Base-by-base conservation (phyloP, 2,797 vertebrate genomes). In the Adrianichthys oophorus region DNA sequence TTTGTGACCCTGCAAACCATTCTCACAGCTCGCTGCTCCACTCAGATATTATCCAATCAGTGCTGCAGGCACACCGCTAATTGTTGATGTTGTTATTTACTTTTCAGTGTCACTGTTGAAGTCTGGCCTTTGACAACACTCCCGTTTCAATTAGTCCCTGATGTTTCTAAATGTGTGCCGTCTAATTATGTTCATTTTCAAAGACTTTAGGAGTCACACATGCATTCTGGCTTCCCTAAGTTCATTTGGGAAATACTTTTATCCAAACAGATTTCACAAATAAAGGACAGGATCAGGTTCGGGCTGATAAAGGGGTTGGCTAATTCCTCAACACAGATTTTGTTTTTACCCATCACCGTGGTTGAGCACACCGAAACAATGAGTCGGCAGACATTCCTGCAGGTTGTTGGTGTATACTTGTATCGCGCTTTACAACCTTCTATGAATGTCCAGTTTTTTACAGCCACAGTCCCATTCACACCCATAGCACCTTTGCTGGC, bases 11-110 rank as follows among this genome's bases (percentile, higher is more conserved):
- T 10, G 70, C 56, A 64, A 62, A 78, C 71, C 60, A 56, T 66
- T 68, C 70, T 79, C 66, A 67, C 59, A 68, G 78, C 72, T 82
- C 72, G 19, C 63, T 52, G 72, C 73, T 14, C 72, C 10, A 15
- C 80, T 82, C 70, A 57, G 58, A 82, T 79, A 75, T 75, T 62
- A 88, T 74, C 66, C 72, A 69, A 81, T 78, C 75, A 78, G 83
- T 60, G 68, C 32, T 49, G 73, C 70, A 58, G 37, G 65, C 43
- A 50, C 73, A 44, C 62, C 15, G 63, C 76, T 80, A 85, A 86
- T 83, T 84, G 76, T 59, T 41, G 66, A 80, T 79, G 75, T 68
- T 80, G 75, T 80, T 79, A 54, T 76, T 57, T 66, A 7, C 49
- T 41, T 57, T 50, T 71, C 52, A 40, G 72, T 64, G 76, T 78